Conservation (phyloP, 2,888 invertebrate species). For the Diadegma fenestrale region DNA sequence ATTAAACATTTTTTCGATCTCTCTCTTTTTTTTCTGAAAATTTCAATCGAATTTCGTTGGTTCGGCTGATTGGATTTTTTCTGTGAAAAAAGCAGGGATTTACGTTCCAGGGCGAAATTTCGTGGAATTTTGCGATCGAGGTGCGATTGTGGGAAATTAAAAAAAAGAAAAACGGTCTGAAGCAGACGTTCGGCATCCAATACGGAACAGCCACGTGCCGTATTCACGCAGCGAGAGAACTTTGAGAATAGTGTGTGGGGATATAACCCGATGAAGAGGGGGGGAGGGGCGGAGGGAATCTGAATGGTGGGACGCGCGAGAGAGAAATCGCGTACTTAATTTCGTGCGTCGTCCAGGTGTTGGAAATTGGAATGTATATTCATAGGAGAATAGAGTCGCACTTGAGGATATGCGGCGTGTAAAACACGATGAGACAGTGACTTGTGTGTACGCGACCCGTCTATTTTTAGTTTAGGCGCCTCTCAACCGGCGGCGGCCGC, state of each 20-base stretch:
- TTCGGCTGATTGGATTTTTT: background rate
- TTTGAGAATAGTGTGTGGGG: constrained; percentile 12
- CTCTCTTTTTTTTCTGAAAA: background rate
- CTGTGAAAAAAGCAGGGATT: no score
- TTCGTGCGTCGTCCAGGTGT: constrained; percentile 15
- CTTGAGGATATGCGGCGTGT: constrained; percentile 67
- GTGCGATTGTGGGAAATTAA: background rate
- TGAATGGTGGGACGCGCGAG: constrained; percentile 40
- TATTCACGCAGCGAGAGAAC: background rate
- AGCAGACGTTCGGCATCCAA: background rate
- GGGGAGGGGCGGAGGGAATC: background rate
- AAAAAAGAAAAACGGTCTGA: background rate
- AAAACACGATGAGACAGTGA: constrained; percentile 78
- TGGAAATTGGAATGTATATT: constrained; percentile 57
- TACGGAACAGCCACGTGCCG: background rate
- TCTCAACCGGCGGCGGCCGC: constrained; percentile 31
- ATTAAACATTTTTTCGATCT: background rate
- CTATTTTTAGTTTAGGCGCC: constrained; percentile 79
- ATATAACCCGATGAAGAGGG: background rate
- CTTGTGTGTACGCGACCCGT: constrained; percentile 61
- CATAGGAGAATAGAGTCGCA: constrained; percentile 21
- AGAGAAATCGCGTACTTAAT: constrained; percentile 54
- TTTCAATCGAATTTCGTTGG: no score
- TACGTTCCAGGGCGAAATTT: background rate
- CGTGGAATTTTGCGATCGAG: background rate